Base-by-base conservation (phyloP, 2,888 invertebrate genomes). In the Hypomecis punctinalis region DNA sequence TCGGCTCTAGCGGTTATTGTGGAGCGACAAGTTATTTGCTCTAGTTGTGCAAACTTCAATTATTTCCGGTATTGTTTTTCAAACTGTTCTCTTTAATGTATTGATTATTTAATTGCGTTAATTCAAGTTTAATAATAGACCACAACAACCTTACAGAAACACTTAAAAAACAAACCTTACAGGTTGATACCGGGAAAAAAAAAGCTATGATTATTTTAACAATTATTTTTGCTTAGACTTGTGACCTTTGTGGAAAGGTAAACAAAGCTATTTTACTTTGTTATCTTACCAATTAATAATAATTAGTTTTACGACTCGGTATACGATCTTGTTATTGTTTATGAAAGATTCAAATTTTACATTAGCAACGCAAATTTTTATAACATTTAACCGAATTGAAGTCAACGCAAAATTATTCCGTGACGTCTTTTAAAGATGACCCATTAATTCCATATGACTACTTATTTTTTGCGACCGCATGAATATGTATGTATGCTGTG, bases 341-440 rank as follows among this genome's bases (percentile, higher is more conserved):
- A 72, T 75, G 48, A 47, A 60, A 63, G n/a, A 37, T 42, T 45
- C 46, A 61, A 40, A 53, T 51, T 61, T 51, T 23, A 59, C 42
- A 67, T 66, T 61, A 59, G 59, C 68, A 72, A 63, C 43, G 45
- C 55, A 59, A 71, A 73, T 69, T 68, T 70, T 67, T 72, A 67
- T 66, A 67, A 71, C 53, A 63, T 58, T 49, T 51, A 39, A 51
- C 42, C 5, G 36, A 48, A 23, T 8, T 45, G 43, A 36, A 46
- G 33, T 47, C 33, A 40, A 63, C 64, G 62, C 68, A 79, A 23
- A 79, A 83, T 75, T 79, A 81, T 85, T 84, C 84, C 74, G 76
- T 83, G 82, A 84, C 82, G 84, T 80, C 68, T 55, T 47, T 33
- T 33, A 10, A 48, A 33, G 47, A 53, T 67, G 63, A 61, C 67